Base-by-base conservation (phyloP, 2,888 invertebrate species). In the Horisme vitalbata region DNA sequence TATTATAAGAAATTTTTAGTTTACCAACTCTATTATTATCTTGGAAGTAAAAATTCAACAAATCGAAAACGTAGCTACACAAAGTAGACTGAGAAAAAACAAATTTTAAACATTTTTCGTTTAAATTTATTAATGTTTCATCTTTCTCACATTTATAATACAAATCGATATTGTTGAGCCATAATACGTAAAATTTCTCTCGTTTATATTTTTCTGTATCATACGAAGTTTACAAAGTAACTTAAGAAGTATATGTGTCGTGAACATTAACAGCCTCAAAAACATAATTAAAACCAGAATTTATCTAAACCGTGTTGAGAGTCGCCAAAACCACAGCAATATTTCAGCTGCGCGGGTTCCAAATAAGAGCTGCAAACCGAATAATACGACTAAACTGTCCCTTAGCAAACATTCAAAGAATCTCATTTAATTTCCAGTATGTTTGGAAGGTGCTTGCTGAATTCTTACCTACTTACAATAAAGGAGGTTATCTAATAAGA, bases 371-470 rank as follows among this genome's bases (percentile, higher is more conserved):
- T 41, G 27, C 9, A 35, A 45, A 52, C 38, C 28, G 46, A 53
- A 50, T 49, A 59, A 51, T 31, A 44, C 52, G 35, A 51, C 38
- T 45, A 31, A 41, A 44, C 41, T 41, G 20, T 26, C 32, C 27
- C 5, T 15, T 6, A 24, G 20, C 21, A 33, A 41, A 28, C 31
- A 37, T 47, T 36, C 33, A 5, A 37, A 39, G 31, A 52, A 44
- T 45, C 35, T 33, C 41, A 37, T 33, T 41, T 41, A 39, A 35
- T 41, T 30, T 35, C 20, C 20, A 23, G 24, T 20, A 14, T 26
- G 36, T 37, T 44, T 34, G 21, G 21, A 36, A 8, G 3, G n/a
- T 23, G 8, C n/a, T 7, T 23, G 7, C 1, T 18, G n/a, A n/a
- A n/a, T n/a, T n/a, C n/a, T n/a, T n/a, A n/a, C n/a, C n/a, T n/a